phyloP scores from a whole-genome alignment of 2,888 invertebrate species.

The Dicyrtoma fusca region DNA sequence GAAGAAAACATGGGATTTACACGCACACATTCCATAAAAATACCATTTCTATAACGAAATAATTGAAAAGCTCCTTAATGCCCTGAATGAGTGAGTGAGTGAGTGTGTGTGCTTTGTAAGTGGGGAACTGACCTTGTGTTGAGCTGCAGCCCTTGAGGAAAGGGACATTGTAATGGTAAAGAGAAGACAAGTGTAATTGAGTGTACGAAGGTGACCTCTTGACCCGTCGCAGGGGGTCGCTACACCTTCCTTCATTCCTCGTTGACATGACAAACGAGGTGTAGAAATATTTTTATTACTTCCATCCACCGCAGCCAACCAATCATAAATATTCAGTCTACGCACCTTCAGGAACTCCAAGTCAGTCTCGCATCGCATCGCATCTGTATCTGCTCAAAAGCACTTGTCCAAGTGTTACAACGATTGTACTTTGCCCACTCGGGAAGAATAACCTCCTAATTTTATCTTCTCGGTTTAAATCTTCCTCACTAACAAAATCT shows the following conservation, averaged over 20 bases:
- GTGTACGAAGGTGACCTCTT: constrained; percentile 12
- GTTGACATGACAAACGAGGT: constrained; percentile 44
- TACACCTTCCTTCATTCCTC: constrained; percentile 19
- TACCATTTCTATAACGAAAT: too few relatives aligned
- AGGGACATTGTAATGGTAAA: neutral
- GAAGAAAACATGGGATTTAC: too few relatives aligned
- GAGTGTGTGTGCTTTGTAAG: neutral
- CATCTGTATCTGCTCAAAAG: too few relatives aligned
- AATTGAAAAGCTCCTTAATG: too few relatives aligned
- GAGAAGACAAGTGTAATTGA: constrained; percentile 19
- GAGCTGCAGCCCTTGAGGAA: constrained; percentile 10
- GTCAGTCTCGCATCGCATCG: too few relatives aligned
- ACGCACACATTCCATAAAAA: too few relatives aligned
- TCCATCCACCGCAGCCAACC: constrained; percentile 17
- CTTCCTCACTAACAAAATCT: too few relatives aligned
- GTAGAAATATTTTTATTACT: constrained; percentile 44
- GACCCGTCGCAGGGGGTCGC: constrained; percentile 27
- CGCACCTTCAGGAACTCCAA: neutral
- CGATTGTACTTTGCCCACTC: too few relatives aligned
- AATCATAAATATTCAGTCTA: constrained; percentile 18
- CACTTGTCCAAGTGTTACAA: too few relatives aligned
- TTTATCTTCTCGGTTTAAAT: too few relatives aligned
- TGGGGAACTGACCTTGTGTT: constrained; percentile 19
- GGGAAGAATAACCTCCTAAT: too few relatives aligned
- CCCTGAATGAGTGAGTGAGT: too few relatives aligned